Evolutionary conservation across 2,797 vertebrate genomes (phyloP).

Genomic region (Halcyon badia): DNA sequence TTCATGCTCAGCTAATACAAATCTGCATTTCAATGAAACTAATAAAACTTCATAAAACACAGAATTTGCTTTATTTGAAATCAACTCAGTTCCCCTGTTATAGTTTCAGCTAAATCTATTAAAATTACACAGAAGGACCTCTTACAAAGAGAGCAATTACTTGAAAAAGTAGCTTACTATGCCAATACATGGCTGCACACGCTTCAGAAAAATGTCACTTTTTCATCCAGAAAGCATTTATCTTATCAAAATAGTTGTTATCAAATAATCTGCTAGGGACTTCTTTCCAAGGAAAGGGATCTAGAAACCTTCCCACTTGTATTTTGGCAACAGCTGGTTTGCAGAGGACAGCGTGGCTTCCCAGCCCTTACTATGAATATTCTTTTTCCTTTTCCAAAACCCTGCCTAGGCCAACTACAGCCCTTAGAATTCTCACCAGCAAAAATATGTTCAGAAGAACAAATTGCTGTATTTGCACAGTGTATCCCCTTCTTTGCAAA

Average conservation of each 20-base stretch:
- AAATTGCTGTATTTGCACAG: not conserved
- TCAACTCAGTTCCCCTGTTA: not conserved
- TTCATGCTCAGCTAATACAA: slow-evolving; percentile 34
- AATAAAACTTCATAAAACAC: slow-evolving; percentile 29
- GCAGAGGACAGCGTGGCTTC: not conserved
- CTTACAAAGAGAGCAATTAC: slow-evolving; percentile 41
- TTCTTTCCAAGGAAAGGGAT: not conserved
- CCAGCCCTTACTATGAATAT: not conserved
- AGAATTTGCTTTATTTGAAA: slow-evolving; percentile 21
- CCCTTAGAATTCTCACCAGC: not conserved
- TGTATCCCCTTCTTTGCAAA: not conserved
- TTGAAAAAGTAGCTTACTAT: slow-evolving; percentile 33
- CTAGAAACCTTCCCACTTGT: not conserved
- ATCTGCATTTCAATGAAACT: slow-evolving; percentile 59
- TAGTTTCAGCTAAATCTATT: slow-evolving; percentile 28
- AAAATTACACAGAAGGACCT: slow-evolving; percentile 44
- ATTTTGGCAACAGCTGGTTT: not conserved
- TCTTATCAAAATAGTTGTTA: slow-evolving; percentile 10
- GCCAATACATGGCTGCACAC: slow-evolving; percentile 13
- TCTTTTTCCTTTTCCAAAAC: not conserved
- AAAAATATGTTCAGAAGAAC: not conserved
- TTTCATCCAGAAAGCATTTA: slow-evolving; percentile 35
- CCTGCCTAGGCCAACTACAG: not conserved
- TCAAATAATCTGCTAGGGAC: slow-evolving; percentile 2
- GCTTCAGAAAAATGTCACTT: slow-evolving; percentile 41